Evolutionary conservation across 2,113 vertebrate species (phyloP).

Genomic region (Pelusios castaneus): DNA sequence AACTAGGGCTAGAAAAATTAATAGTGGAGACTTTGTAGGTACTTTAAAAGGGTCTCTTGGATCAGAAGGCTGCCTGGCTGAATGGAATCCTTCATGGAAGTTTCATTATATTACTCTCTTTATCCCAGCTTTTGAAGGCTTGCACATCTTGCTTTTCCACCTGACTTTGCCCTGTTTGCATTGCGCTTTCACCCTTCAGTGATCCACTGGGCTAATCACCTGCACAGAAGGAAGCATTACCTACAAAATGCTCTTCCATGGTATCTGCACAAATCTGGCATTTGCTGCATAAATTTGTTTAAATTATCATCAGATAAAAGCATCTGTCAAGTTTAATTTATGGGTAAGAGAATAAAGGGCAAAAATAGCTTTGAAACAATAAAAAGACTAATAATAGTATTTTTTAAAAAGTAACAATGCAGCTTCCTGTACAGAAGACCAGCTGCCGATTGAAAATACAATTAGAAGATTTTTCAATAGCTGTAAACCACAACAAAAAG

Average conservation of each 20-base stretch:
- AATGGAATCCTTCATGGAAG: neutral
- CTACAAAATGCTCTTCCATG: neutral
- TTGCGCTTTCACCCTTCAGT: neutral
- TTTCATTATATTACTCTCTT: neutral
- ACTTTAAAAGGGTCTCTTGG: neutral
- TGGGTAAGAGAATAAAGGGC: neutral
- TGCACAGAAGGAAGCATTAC: neutral
- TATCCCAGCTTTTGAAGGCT: neutral
- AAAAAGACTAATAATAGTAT: neutral
- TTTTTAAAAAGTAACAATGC: neutral
- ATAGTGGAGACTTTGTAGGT: neutral
- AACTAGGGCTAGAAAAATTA: neutral
- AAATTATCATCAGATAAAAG: constrained; percentile 12
- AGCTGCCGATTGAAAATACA: constrained; percentile 13
- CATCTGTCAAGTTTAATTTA: constrained; percentile 3
- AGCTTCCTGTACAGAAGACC: neutral
- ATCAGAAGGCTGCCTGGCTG: neutral
- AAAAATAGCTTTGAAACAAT: constrained; percentile 45
- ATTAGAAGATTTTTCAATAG: neutral
- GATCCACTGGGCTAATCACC: neutral
- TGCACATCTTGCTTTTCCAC: neutral
- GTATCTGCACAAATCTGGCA: neutral
- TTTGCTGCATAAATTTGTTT: neutral
- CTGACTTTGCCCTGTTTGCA: neutral
- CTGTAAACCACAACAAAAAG: neutral